These are phyloP conservation scores for Oconnorella tubifera DNA, from an alignment of 2,888 invertebrate species.

Conservation along the genomic window DNA sequence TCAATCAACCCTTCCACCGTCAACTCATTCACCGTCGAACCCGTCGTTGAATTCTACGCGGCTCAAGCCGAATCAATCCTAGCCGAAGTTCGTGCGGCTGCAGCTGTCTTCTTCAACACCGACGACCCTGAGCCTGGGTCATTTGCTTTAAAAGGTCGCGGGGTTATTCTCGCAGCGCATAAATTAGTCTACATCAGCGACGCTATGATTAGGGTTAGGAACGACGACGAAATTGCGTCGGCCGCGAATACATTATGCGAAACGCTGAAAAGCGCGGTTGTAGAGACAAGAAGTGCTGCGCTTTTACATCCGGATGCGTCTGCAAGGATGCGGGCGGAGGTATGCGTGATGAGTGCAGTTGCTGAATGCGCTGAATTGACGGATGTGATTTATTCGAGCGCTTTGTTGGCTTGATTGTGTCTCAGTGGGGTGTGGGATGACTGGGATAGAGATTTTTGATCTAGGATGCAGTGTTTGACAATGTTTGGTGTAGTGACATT, in stretches of 20 bases:
- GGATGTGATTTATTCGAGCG: not conserved
- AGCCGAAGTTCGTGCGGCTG: conserved; percentile 3
- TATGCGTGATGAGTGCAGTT: not conserved
- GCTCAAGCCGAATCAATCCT: conserved; percentile 1
- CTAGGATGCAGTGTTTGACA: no score
- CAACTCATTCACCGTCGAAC: not conserved
- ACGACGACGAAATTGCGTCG: conserved; percentile 79
- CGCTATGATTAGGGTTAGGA: conserved; percentile 43
- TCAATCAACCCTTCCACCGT: not conserved
- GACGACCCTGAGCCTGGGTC: not conserved
- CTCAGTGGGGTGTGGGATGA: no score
- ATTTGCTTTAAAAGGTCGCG: not conserved
- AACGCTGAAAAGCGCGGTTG: conserved; percentile 66
- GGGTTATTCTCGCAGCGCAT: conserved; percentile 16
- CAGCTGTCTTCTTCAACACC: conserved; percentile 1
- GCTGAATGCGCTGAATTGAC: not conserved
- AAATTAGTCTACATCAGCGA: conserved; percentile 11
- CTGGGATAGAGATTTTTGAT: no score
- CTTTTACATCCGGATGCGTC: conserved; percentile 51
- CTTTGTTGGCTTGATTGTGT: no score
- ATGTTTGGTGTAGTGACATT: no score
- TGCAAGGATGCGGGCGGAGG: not conserved
- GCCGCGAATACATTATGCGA: conserved; percentile 74
- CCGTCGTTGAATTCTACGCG: conserved; percentile 10
- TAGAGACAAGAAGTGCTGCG: conserved; percentile 84